Evolutionary conservation across 1,140 invertebrate genomes (phyloP).

Genomic region (Megalonaias nervosa): DNA sequence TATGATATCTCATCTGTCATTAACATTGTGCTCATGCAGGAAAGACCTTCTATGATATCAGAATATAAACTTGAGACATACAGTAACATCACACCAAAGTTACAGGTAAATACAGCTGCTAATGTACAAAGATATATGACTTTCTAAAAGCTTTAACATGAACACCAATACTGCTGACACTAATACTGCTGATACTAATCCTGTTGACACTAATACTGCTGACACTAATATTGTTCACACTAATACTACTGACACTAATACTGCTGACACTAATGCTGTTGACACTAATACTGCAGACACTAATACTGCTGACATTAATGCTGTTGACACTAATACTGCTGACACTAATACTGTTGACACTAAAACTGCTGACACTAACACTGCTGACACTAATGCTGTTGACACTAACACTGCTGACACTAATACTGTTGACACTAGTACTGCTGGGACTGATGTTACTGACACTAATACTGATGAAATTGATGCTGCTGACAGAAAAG

Average conservation of each 20-base stretch:
- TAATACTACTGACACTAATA: constrained; percentile 46
- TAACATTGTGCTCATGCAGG: too few relatives aligned
- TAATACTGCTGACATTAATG: constrained; percentile 28
- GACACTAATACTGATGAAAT: background rate
- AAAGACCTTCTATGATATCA: too few relatives aligned
- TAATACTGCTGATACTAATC: constrained; percentile 30
- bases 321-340: background rate
- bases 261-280: constrained; percentile 46
- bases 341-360: background rate
- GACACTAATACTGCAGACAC: constrained; percentile 37
- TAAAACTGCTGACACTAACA: background rate
- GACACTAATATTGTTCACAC: constrained; percentile 44
- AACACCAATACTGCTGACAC: background rate
- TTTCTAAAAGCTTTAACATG: background rate
- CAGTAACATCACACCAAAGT: too few relatives aligned
- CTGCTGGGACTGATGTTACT: background rate
- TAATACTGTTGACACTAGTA: background rate
- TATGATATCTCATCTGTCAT: too few relatives aligned
- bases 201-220: constrained; percentile 44
- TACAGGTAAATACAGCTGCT: background rate
- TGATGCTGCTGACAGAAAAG: too few relatives aligned
- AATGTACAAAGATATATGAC: background rate
- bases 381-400: background rate
- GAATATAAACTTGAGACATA: too few relatives aligned
- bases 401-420: background rate